Percentiles rank a stretch among this genome's conserved stretches.
phyloP scores from a whole-genome alignment of 2,888 invertebrate species.

The Drosophila conformis region DNA sequence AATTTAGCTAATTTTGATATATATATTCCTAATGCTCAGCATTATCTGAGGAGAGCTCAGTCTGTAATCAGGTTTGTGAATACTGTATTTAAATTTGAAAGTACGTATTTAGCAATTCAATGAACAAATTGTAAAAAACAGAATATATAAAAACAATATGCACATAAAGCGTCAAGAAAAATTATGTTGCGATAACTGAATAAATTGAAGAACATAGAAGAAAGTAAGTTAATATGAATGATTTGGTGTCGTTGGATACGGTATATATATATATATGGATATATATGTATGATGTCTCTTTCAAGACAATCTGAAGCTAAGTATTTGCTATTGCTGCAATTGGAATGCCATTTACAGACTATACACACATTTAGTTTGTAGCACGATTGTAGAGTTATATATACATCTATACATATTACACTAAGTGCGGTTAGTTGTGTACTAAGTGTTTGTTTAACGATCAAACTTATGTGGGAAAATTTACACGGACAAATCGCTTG shows the following conservation, averaged over 20 bases:
- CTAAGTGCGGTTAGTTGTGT: constrained; percentile 29
- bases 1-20: neutral
- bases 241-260: constrained; percentile 34
- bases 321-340: constrained; percentile 19
- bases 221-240: constrained; percentile 41
- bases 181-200: constrained; percentile 11
- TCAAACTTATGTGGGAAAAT: constrained; percentile 27
- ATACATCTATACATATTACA: constrained; percentile 27
- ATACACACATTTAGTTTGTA: constrained; percentile 45
- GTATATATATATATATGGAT: neutral
- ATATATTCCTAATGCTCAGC: neutral
- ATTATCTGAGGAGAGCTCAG: neutral
- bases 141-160: neutral
- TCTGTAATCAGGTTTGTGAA: constrained; percentile 4
- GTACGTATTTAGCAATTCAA: constrained; percentile 2
- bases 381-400: constrained; percentile 13
- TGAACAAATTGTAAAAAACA: neutral
- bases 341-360: constrained; percentile 39
- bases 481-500: constrained; percentile 32
- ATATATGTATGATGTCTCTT: constrained; percentile 24
- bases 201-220: constrained; percentile 24
- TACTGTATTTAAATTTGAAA: constrained; percentile 9
- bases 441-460: constrained; percentile 30
- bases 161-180: constrained; percentile 3
- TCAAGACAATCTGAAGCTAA: constrained; percentile 26